Percentiles rank a stretch among this genome's conserved stretches.
These are phyloP conservation scores for Venturia canescens DNA, from an alignment of 1,140 invertebrate genomes.

Conservation along the genomic window DNA sequence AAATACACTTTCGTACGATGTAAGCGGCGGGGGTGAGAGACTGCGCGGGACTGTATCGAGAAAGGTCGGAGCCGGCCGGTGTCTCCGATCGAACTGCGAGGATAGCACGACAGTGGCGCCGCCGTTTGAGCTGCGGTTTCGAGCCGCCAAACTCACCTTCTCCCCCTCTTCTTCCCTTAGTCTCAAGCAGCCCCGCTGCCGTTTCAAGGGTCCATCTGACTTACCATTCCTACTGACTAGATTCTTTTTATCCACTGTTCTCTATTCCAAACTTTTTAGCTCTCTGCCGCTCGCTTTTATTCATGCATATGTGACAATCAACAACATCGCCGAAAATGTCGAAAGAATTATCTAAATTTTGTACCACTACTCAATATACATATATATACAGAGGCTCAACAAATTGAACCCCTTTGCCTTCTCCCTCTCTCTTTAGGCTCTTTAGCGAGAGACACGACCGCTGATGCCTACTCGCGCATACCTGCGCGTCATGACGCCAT, in stretches of 20 bases:
- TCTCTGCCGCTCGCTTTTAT: too few relatives aligned
- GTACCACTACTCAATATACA: too few relatives aligned
- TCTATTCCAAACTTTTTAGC: too few relatives aligned
- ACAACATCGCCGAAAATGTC: too few relatives aligned
- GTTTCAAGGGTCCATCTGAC: too few relatives aligned
- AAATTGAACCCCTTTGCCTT: not conserved
- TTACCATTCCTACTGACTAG: too few relatives aligned
- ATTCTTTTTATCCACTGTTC: too few relatives aligned
- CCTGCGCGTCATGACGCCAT: too few relatives aligned
- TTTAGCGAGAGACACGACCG: not conserved
- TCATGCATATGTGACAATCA: too few relatives aligned
- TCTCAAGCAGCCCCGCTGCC: not conserved
- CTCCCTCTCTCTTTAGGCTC: not conserved
- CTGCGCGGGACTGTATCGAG: not conserved
- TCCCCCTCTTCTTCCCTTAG: not conserved
- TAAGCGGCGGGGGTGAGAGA: not conserved
- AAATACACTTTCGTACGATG: not conserved
- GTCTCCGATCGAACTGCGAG: constrained; percentile 75
- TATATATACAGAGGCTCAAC: not conserved
- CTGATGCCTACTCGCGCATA: too few relatives aligned
- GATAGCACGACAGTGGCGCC: constrained; percentile 52
- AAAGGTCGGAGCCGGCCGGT: constrained; percentile 72
- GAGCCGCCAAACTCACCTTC: constrained; percentile 39
- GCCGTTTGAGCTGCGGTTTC: constrained; percentile 48
- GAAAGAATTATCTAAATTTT: too few relatives aligned